These are phyloP conservation scores for Anguilla japonica DNA, from an alignment of 2,113 vertebrate genomes.

Conservation along the genomic window DNA sequence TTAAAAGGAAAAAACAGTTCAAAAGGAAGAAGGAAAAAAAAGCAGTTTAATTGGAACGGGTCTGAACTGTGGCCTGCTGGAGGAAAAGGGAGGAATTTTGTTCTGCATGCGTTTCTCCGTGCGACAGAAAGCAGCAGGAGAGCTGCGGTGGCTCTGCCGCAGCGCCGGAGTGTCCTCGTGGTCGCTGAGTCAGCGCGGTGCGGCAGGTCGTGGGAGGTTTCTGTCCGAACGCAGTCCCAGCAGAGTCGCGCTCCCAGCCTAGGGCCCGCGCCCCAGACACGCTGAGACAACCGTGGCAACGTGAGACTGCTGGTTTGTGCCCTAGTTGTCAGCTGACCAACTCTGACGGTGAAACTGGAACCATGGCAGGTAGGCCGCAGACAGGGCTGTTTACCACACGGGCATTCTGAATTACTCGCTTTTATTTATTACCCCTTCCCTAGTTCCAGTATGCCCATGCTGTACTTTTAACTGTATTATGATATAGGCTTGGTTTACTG, in stretches of 20 bases:
- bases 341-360: too few relatives aligned
- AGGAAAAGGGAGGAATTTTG: neutral
- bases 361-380: neutral
- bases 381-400: neutral
- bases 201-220: constrained; percentile 8
- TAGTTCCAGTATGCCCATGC: too few relatives aligned
- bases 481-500: too few relatives aligned
- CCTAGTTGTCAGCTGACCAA: neutral
- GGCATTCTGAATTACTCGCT: too few relatives aligned
- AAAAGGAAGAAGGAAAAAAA: too few relatives aligned
- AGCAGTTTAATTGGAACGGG: neutral
- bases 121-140: neutral
- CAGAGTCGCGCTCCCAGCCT: constrained; percentile 26
- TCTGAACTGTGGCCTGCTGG: neutral
- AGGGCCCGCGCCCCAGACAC: neutral
- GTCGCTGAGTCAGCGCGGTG: constrained; percentile 44
- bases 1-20: neutral
- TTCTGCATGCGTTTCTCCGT: neutral
- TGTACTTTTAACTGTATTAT: too few relatives aligned
- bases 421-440: too few relatives aligned
- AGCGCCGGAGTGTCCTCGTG: neutral
- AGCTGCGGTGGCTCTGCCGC: neutral
- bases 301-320: neutral
- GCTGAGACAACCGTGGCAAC: neutral
- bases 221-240: constrained; percentile 24